A percentile compares a stretch with the other conserved stretches of the same genome.
These are phyloP conservation scores for Stramonita haemastoma DNA, from an alignment of 2,888 invertebrate species.

Conservation along the genomic window DNA sequence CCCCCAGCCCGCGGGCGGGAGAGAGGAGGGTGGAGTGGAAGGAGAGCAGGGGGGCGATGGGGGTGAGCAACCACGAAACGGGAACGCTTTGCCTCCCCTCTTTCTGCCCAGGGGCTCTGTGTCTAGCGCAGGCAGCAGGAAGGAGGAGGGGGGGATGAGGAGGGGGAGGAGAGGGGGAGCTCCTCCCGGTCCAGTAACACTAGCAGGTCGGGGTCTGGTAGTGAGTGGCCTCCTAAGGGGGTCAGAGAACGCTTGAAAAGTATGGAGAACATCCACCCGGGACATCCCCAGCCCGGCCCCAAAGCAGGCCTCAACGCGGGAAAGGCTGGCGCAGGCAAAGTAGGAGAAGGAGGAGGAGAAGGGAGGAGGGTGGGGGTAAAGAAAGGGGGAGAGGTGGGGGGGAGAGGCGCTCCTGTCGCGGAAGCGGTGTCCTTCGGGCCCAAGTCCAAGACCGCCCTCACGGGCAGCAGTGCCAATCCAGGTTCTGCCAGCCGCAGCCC, in stretches of 20 bases:
- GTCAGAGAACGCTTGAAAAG: not conserved
- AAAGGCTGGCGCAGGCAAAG: not conserved
- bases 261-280: not conserved
- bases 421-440: not conserved
- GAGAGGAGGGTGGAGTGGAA: not conserved
- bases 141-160: not conserved
- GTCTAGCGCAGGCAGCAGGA: not conserved
- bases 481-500: conserved; percentile 31
- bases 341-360: not conserved
- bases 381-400: not conserved
- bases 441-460: not conserved
- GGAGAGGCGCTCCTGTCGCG: not conserved
- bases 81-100: not conserved
- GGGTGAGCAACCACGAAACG: not conserved
- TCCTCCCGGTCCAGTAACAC: not conserved
- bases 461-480: not conserved
- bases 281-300: not conserved
- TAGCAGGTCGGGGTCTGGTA: not conserved
- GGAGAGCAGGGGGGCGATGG: not conserved
- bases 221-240: not conserved
- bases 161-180: not conserved
- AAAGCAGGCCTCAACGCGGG: too few species aligned
- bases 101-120: not conserved
- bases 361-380: not conserved
- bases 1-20: not conserved